Conservation (phyloP, 2,888 invertebrate species). For the Globia sparganii region DNA sequence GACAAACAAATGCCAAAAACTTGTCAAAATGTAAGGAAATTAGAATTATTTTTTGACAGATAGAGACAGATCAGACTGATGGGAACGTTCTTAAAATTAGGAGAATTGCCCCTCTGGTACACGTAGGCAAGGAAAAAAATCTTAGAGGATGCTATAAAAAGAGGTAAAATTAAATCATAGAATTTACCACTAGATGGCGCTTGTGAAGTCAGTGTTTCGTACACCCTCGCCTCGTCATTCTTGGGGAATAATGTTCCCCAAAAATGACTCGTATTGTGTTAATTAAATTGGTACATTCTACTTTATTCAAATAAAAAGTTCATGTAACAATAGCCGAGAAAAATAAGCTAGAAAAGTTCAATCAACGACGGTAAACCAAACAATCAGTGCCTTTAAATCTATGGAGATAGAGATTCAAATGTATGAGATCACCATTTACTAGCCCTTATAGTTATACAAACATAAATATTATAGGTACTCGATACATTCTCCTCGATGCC, state of each 20-base stretch:
- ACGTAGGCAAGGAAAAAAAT: neutral
- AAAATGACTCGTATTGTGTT: neutral
- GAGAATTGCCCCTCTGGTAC: no score
- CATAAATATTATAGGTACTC: neutral
- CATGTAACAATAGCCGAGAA: neutral
- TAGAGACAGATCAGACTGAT: no score
- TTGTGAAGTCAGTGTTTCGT: neutral
- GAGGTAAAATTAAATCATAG: neutral
- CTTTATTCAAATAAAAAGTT: neutral
- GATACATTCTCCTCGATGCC: conserved; percentile 18
- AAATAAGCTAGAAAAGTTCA: neutral
- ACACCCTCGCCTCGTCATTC: no score
- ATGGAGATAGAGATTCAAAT: neutral
- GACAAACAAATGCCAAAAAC: no score
- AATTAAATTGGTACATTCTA: neutral
- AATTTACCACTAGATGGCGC: conserved; percentile 37
- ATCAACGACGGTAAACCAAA: neutral
- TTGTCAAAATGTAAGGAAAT: no score
- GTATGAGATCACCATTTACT: neutral
- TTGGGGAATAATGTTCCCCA: no score
- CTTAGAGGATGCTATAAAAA: neutral
- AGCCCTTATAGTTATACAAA: neutral
- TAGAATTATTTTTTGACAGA: no score
- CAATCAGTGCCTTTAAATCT: neutral
- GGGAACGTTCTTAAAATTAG: no score